Evolutionary conservation across 2,888 invertebrate genomes (phyloP).

Genomic region (Ophion ventricosus): DNA sequence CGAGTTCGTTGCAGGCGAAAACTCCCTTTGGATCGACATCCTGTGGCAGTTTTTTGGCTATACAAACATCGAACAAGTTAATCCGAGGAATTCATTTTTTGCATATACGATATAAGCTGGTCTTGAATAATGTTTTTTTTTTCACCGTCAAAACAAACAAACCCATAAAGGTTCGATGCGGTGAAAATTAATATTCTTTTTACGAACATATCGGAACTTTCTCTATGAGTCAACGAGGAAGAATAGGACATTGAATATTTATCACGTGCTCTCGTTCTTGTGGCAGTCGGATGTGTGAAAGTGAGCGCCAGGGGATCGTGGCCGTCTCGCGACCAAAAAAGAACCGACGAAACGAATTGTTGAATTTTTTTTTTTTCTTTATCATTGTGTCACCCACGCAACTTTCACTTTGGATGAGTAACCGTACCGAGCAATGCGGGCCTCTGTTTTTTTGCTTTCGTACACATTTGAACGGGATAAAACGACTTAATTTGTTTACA

Average conservation of each 20-base stretch:
- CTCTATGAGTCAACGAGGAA: constrained; percentile 61
- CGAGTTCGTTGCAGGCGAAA: constrained; percentile 98
- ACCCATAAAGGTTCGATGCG: neutral
- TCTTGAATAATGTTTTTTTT: neutral
- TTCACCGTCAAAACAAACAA: neutral
- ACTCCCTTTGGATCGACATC: constrained; percentile 95
- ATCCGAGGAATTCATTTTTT: neutral
- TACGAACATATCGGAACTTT: constrained; percentile 46
- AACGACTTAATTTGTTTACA: neutral
- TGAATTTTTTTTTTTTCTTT: constrained; percentile 47
- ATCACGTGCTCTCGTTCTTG: constrained; percentile 36
- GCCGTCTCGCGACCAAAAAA: neutral
- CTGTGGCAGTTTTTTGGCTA: constrained; percentile 94
- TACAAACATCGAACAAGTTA: constrained; percentile 65
- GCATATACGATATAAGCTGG: neutral
- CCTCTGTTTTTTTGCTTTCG: constrained; percentile 18
- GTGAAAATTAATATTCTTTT: constrained; percentile 35
- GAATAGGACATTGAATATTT: constrained; percentile 59
- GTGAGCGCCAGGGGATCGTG: constrained; percentile 44
- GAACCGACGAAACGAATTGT: constrained; percentile 32
- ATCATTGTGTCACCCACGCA: constrained; percentile 41
- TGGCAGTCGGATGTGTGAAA: constrained; percentile 60
- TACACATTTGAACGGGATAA: too few relatives aligned
- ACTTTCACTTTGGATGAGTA: constrained; percentile 58
- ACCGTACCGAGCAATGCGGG: constrained; percentile 40